Percentiles rank a stretch among this genome's conserved stretches.
These are phyloP conservation scores for Ethmia dodecea DNA, from an alignment of 2,888 invertebrate species.

Conservation along the genomic window DNA sequence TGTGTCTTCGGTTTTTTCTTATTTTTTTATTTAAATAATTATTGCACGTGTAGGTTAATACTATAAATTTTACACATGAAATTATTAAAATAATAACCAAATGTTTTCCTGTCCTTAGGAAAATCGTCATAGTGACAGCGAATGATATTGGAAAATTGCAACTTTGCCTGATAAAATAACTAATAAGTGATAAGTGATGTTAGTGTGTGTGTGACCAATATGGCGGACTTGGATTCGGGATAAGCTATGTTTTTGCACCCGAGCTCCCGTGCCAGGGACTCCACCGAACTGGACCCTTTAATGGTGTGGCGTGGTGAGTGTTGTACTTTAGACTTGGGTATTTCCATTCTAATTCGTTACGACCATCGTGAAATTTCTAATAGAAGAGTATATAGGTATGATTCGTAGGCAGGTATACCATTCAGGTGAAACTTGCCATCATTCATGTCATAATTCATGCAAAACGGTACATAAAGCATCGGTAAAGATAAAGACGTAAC, in stretches of 20 bases:
- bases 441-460: no score
- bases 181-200: conserved; percentile 37
- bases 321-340: neutral
- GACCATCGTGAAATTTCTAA: no score
- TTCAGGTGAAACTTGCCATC: no score
- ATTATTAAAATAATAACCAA: conserved; percentile 17
- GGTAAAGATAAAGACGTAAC: neutral
- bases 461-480: no score
- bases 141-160: conserved; percentile 14
- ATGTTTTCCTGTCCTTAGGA: conserved; percentile 28
- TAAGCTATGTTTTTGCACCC: conserved; percentile 73
- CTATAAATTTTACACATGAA: no score
- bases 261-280: conserved; percentile 63
- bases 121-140: conserved; percentile 18
- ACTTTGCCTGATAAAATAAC: no score
- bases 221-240: conserved; percentile 68
- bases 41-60: no score
- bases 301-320: conserved; percentile 70
- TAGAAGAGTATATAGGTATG: no score
- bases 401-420: no score
- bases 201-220: conserved; percentile 48
- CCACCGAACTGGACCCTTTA: conserved; percentile 63
- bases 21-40: conserved; percentile 7
- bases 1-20: conserved; percentile 15
- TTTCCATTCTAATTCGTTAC: no score